These are phyloP conservation scores for Biston betularia DNA, from an alignment of 2,888 invertebrate species.

Conservation along the genomic window DNA sequence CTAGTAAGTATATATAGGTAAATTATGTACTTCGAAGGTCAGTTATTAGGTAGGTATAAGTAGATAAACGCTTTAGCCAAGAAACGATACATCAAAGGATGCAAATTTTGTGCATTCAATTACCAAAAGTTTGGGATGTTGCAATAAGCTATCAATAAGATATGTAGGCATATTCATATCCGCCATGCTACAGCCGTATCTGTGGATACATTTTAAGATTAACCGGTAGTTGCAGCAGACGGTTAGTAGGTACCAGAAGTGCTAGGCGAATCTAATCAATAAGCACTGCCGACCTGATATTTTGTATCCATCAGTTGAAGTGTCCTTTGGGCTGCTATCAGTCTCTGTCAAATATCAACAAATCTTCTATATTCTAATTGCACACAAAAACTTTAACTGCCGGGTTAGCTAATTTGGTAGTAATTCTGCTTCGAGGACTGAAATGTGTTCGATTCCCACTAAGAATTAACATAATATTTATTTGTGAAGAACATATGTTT, in stretches of 20 bases:
- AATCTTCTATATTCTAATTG: slow-evolving; percentile 26
- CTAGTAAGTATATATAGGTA: not conserved
- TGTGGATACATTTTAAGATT: not conserved
- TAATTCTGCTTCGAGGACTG: too few species aligned
- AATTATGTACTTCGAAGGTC: not conserved
- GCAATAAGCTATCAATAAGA: not conserved
- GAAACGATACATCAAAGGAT: not conserved
- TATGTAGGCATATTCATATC: not conserved
- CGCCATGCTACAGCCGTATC: not conserved
- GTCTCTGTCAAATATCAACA: slow-evolving; percentile 37
- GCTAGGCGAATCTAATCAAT: slow-evolving; percentile 4
- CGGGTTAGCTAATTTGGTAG: too few species aligned
- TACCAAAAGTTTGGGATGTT: not conserved
- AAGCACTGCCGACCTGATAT: slow-evolving; percentile 25
- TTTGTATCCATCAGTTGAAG: slow-evolving; percentile 21
- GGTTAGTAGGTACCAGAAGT: slow-evolving; percentile 17
- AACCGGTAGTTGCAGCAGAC: not conserved
- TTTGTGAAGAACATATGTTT: too few species aligned
- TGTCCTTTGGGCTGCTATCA: slow-evolving; percentile 19
- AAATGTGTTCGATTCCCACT: too few species aligned
- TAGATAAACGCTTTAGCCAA: not conserved
- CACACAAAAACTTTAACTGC: too few species aligned
- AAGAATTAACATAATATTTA: too few species aligned
- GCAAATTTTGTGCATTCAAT: slow-evolving; percentile 26
- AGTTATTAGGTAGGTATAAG: not conserved